These are phyloP conservation scores for Rhineura floridana DNA, from an alignment of 2,113 vertebrate species.

Conservation along the genomic window DNA sequence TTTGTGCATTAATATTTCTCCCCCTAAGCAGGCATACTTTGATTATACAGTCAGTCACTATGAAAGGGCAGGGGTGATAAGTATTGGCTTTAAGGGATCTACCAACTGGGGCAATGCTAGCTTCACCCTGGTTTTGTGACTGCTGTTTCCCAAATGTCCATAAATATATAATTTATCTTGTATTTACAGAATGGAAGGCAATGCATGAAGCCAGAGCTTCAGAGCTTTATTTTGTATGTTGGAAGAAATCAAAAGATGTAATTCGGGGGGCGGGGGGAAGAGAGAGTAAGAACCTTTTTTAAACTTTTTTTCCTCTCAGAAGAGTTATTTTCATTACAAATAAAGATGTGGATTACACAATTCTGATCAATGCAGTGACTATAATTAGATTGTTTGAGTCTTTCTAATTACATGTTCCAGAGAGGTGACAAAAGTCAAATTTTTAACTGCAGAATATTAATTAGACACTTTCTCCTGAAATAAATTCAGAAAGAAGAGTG, in stretches of 20 bases:
- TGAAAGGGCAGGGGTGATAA: neutral
- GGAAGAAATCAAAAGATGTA: neutral
- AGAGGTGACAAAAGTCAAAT: constrained; percentile 43
- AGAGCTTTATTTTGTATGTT: neutral
- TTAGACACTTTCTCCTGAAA: constrained; percentile 30
- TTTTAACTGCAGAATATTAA: constrained; percentile 36
- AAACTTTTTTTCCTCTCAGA: neutral
- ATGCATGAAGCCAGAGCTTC: neutral
- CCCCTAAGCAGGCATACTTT: neutral
- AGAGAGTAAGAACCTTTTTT: neutral
- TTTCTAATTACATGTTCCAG: constrained; percentile 34
- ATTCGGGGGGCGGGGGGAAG: neutral
- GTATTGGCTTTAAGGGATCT: neutral
- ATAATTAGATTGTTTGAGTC: constrained; percentile 39
- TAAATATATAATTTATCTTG: neutral
- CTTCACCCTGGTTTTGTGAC: constrained; percentile 3
- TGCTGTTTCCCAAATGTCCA: neutral
- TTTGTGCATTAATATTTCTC: neutral
- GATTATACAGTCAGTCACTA: constrained; percentile 7
- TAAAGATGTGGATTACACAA: constrained; percentile 32
- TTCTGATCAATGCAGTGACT: constrained; percentile 27
- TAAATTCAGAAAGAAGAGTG: constrained; percentile 29
- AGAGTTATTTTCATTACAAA: neutral
- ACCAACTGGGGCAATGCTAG: neutral
- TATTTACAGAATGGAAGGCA: neutral